phyloP scores from a whole-genome alignment of 2,113 vertebrate genomes.

The Gavia stellata region DNA sequence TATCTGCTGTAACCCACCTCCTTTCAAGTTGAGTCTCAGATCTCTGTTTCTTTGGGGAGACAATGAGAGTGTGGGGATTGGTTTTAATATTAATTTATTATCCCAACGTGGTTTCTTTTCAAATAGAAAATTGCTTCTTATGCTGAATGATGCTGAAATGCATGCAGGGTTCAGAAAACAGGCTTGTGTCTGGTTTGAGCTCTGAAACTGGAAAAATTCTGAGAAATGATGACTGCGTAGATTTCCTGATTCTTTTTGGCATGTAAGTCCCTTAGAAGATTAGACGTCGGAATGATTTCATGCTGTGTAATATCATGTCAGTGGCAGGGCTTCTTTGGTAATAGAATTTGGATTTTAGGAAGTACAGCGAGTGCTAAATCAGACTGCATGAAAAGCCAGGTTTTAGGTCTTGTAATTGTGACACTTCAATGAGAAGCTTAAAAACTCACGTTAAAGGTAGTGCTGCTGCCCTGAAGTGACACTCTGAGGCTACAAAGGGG shows the following conservation, averaged over 20 bases:
- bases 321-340: not conserved
- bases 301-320: not conserved
- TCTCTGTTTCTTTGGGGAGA: not conserved
- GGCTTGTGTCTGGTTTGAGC: not conserved
- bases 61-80: not conserved
- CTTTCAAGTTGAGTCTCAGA: not conserved
- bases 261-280: not conserved
- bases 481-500: not conserved
- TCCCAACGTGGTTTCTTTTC: not conserved
- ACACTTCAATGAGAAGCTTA: not conserved
- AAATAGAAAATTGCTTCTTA: not conserved
- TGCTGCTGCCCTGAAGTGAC: not conserved
- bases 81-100: constrained; percentile 4
- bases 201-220: not conserved
- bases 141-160: not conserved
- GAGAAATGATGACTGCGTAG: constrained; percentile 3
- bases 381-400: not conserved
- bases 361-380: not conserved
- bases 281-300: constrained; percentile 11
- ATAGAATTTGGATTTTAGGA: constrained; percentile 4
- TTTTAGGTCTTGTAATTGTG: not conserved
- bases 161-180: not conserved
- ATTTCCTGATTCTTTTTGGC: not conserved
- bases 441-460: not conserved
- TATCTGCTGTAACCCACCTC: not conserved